Conservation (phyloP, 2,888 invertebrate species). For the Drosophila mayaguana region DNA sequence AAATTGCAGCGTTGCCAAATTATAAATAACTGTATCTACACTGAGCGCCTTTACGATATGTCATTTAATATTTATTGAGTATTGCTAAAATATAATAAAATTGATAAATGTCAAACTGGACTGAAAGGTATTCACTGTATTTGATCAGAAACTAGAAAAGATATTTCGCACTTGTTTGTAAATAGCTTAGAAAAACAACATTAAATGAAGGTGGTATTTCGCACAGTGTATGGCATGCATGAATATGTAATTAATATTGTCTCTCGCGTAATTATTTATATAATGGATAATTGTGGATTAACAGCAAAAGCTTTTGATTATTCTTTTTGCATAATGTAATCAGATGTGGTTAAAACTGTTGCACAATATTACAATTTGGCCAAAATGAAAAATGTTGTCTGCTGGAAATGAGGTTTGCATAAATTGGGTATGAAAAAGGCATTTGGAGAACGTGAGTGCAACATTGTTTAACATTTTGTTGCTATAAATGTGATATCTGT, state of each 20-base stretch:
- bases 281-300: slow-evolving; percentile 19
- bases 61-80: background rate
- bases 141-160: background rate
- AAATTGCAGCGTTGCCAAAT: slow-evolving; percentile 34
- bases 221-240: background rate
- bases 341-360: slow-evolving; percentile 7
- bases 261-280: slow-evolving; percentile 27
- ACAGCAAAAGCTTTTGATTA: slow-evolving; percentile 11
- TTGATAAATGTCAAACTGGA: background rate
- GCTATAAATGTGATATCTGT: background rate
- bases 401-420: slow-evolving; percentile 68
- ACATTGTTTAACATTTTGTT: background rate
- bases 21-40: slow-evolving; percentile 13
- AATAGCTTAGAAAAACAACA: background rate
- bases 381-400: slow-evolving; percentile 58
- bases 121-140: no score
- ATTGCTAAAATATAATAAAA: background rate
- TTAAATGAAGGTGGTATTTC: background rate
- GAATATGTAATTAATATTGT: slow-evolving; percentile 27
- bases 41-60: background rate
- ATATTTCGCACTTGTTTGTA: background rate
- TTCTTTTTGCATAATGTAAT: background rate
- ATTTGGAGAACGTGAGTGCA: background rate
- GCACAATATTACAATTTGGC: background rate
- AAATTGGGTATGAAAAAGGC: slow-evolving; percentile 58